Conservation (phyloP, 2,888 invertebrate species). For the Macaria liturata region DNA sequence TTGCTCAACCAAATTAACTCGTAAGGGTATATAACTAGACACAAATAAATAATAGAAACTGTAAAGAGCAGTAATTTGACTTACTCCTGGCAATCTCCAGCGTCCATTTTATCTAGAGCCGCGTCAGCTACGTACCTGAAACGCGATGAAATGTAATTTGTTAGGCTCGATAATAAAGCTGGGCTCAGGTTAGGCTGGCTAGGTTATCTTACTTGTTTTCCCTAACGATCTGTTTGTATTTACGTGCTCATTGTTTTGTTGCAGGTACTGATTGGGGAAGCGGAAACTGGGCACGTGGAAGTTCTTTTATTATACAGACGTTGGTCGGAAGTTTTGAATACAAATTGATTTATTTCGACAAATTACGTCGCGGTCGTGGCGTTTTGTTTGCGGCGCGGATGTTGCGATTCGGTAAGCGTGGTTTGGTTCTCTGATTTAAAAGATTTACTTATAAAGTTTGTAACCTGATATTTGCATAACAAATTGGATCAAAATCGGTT, state of each 20-base stretch:
- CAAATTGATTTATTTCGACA: slow-evolving; percentile 36
- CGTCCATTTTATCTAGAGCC: slow-evolving; percentile 35
- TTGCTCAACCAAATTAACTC: too few species aligned
- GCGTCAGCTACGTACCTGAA: slow-evolving; percentile 24
- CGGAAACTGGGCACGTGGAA: slow-evolving; percentile 41
- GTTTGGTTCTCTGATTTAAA: neutral
- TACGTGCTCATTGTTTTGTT: slow-evolving; percentile 62
- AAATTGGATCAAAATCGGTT: too few species aligned
- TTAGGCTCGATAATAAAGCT: slow-evolving; percentile 29
- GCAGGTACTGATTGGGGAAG: slow-evolving; percentile 56
- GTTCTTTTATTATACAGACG: slow-evolving; percentile 29
- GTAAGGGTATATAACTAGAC: too few species aligned
- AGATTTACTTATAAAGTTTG: too few species aligned
- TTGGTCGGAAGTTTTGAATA: slow-evolving; percentile 37
- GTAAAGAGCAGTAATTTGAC: slow-evolving; percentile 33
- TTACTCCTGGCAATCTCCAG: slow-evolving; percentile 25
- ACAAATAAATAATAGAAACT: too few species aligned
- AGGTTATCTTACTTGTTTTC: slow-evolving; percentile 43
- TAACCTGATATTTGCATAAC: too few species aligned
- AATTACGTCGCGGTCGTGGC: slow-evolving; percentile 15
- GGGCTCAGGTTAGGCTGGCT: slow-evolving; percentile 39
- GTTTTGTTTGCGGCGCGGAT: slow-evolving; percentile 4
- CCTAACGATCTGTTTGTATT: slow-evolving; percentile 52
- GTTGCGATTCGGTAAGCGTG: neutral
- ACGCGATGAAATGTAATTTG: slow-evolving; percentile 26